Percentiles rank a stretch among this genome's conserved stretches.
phyloP scores from a whole-genome alignment of 2,113 vertebrate species.

The Polypterus bichir region DNA sequence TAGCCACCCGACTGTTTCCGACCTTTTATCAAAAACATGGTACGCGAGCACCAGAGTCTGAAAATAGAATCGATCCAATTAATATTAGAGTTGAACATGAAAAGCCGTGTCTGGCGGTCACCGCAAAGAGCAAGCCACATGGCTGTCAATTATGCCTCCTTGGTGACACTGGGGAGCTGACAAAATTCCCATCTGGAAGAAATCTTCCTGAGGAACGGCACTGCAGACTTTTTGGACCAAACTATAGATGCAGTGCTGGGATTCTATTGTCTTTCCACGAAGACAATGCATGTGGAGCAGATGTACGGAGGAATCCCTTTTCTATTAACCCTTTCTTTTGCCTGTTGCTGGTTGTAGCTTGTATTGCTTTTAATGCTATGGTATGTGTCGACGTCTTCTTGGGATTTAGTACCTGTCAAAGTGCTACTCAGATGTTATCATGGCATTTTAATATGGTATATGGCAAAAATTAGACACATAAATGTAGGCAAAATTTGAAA shows the following conservation, averaged over 20 bases:
- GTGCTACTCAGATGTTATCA: too few species aligned
- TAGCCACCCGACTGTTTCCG: constrained; percentile 8
- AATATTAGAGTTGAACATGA: constrained; percentile 1
- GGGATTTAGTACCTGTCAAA: too few species aligned
- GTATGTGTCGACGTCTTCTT: too few species aligned
- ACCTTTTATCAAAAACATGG: constrained; percentile 11
- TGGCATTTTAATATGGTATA: too few species aligned
- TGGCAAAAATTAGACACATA: too few species aligned
- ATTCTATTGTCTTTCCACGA: neutral
- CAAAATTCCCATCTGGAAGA: constrained; percentile 18
- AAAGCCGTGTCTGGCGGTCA: constrained; percentile 2
- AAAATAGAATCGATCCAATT: constrained; percentile 1
- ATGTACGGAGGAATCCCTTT: neutral
- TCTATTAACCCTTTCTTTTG: neutral
- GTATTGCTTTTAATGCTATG: too few species aligned
- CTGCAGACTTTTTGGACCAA: neutral
- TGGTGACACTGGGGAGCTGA: neutral
- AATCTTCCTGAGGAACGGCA: constrained; percentile 10
- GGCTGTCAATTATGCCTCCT: constrained; percentile 1
- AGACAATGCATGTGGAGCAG: constrained; percentile 1
- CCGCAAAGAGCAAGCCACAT: constrained; percentile 6
- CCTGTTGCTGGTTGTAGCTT: too few species aligned
- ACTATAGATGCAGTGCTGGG: neutral
- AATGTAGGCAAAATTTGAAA: too few species aligned
- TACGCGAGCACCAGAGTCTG: neutral